Conservation (phyloP, 1,140 invertebrate genomes). For the Mycetomoellerius zeteki region DNA sequence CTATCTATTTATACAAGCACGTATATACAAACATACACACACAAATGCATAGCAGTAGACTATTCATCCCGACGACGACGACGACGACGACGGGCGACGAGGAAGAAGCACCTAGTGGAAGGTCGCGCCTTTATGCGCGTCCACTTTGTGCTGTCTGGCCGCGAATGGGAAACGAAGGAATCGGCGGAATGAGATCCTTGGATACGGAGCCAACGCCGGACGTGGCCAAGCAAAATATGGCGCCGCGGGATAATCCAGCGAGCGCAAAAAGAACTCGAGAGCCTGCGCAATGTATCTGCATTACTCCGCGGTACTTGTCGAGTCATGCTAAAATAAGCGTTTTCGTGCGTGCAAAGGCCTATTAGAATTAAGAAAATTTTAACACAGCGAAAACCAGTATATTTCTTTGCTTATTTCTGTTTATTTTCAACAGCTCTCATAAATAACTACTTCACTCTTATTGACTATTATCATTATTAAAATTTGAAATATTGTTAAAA, state of each 20-base stretch:
- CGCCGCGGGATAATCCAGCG: conserved; percentile 68
- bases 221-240: conserved; percentile 72
- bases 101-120: conserved; percentile 68
- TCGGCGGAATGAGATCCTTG: conserved; percentile 74
- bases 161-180: conserved; percentile 68
- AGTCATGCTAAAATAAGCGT: conserved; percentile 49
- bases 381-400: not conserved
- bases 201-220: conserved; percentile 69
- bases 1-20: not conserved
- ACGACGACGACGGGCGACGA: conserved; percentile 48
- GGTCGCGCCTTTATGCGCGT: conserved; percentile 73
- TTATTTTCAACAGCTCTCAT: not conserved
- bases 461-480: not conserved
- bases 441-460: not conserved
- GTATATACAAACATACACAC: too few relatives aligned
- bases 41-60: not conserved
- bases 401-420: not conserved
- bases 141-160: conserved; percentile 73
- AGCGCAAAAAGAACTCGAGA: conserved; percentile 39
- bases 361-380: conserved; percentile 47
- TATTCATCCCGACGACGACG: conserved; percentile 46
- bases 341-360: conserved; percentile 39
- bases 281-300: conserved; percentile 50
- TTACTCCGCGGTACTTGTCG: conserved; percentile 32
- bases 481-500: not conserved